These are phyloP conservation scores for Troilus luridus DNA, from an alignment of 2,888 invertebrate genomes.

Conservation along the genomic window DNA sequence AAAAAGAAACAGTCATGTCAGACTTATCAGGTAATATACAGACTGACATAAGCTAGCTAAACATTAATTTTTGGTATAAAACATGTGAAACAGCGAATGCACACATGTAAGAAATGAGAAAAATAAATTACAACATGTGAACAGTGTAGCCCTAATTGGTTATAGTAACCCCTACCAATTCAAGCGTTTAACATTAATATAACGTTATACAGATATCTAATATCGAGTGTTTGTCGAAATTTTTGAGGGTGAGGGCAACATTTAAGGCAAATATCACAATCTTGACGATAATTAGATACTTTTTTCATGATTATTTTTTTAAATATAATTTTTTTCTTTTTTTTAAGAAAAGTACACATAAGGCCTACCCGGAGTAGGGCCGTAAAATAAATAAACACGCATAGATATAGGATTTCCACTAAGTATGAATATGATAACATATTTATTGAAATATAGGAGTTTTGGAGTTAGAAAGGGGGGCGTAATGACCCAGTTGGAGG, in stretches of 20 bases:
- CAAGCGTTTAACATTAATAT: slow-evolving; percentile 39
- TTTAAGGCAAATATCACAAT: slow-evolving; percentile 55
- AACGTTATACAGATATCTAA: slow-evolving; percentile 9
- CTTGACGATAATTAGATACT: slow-evolving; percentile 51
- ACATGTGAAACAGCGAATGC: background rate
- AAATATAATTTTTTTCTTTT: background rate
- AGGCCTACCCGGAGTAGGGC: slow-evolving; percentile 4
- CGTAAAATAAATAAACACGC: slow-evolving; percentile 33
- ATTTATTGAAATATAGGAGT: slow-evolving; percentile 13
- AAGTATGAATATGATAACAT: slow-evolving; percentile 24
- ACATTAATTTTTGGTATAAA: slow-evolving; percentile 42
- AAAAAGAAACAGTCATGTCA: background rate
- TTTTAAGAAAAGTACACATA: slow-evolving; percentile 18
- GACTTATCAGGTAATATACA: background rate
- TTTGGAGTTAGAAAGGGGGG: background rate
- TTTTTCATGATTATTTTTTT: background rate
- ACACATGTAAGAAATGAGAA: slow-evolving; percentile 15
- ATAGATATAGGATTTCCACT: background rate
- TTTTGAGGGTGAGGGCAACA: slow-evolving; percentile 35
- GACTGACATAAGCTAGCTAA: slow-evolving; percentile 31
- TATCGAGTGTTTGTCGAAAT: slow-evolving; percentile 34
- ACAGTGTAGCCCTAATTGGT: background rate
- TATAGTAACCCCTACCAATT: slow-evolving; percentile 34
- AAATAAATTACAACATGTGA: slow-evolving; percentile 35
- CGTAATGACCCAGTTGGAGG: slow-evolving; percentile 46